Conservation (phyloP, 2,888 invertebrate species). For the Arrhopalites spinosus region DNA sequence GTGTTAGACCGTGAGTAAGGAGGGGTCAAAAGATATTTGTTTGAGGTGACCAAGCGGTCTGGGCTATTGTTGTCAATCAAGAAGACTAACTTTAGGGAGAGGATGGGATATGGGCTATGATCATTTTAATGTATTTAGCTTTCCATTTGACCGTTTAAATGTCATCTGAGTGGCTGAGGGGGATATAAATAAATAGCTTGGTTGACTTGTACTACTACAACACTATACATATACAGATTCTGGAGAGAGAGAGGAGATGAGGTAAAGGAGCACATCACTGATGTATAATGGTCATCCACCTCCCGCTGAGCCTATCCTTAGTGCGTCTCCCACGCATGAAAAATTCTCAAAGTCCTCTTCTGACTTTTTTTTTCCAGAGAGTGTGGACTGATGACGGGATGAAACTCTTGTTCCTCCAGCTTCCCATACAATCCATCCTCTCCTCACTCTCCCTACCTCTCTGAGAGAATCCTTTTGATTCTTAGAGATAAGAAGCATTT, state of each 20-base stretch:
- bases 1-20: not conserved
- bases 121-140: constrained; percentile 2
- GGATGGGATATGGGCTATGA: not conserved
- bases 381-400: not conserved
- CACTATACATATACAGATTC: too few relatives aligned
- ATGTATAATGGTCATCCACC: constrained; percentile 50
- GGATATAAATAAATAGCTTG: constrained; percentile 3
- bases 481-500: not conserved
- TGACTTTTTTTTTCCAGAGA: too few relatives aligned
- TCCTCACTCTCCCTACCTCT: not conserved
- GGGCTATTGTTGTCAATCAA: constrained; percentile 19
- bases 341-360: constrained; percentile 44
- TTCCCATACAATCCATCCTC: not conserved
- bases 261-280: constrained; percentile 38
- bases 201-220: not conserved
- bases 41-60: constrained; percentile 18
- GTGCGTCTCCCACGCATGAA: constrained; percentile 45
- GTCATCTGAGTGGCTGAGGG: not conserved
- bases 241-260: not conserved
- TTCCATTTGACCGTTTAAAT: not conserved
- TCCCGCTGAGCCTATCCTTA: constrained; percentile 44
- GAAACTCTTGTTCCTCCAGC: not conserved
- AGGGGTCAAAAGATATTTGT: not conserved
- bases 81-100: not conserved
- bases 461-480: not conserved